phyloP scores from a whole-genome alignment of 2,888 invertebrate species.

The Invenusta paracnida region DNA sequence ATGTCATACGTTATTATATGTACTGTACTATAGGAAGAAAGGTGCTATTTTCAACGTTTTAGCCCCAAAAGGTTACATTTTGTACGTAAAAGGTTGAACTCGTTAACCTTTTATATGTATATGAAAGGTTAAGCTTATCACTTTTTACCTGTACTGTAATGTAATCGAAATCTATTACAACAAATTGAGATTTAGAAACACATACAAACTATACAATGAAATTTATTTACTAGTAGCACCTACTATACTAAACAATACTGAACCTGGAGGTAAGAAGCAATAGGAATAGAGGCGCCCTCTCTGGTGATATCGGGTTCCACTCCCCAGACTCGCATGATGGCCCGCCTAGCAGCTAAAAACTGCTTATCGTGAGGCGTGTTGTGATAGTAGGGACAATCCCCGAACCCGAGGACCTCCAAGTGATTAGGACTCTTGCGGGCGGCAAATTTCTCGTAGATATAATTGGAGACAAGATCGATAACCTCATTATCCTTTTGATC shows the following conservation, averaged over 20 bases:
- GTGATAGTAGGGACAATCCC: constrained; percentile 23
- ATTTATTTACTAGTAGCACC: neutral
- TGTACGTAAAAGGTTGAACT: too few relatives aligned
- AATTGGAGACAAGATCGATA: neutral
- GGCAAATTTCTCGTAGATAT: neutral
- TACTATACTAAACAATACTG: neutral
- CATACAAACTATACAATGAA: too few relatives aligned
- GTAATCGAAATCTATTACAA: too few relatives aligned
- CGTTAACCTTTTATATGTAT: too few relatives aligned
- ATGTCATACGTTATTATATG: too few relatives aligned
- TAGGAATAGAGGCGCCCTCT: constrained; percentile 8
- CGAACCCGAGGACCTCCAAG: neutral
- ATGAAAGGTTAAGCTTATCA: too few relatives aligned
- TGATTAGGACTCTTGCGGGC: neutral
- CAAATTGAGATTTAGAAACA: too few relatives aligned
- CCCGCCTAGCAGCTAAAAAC: neutral
- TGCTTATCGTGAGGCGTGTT: neutral
- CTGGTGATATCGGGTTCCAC: neutral
- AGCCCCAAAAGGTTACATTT: too few relatives aligned
- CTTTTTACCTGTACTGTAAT: too few relatives aligned
- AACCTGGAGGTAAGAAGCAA: neutral
- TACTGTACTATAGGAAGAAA: too few relatives aligned
- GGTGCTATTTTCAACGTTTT: too few relatives aligned
- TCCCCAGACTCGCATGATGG: neutral
- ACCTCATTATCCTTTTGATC: constrained; percentile 4